Percentiles rank a stretch among this genome's conserved stretches.
Evolutionary conservation across 2,888 invertebrate genomes (phyloP).

Genomic region (Anthophora plumipes): DNA sequence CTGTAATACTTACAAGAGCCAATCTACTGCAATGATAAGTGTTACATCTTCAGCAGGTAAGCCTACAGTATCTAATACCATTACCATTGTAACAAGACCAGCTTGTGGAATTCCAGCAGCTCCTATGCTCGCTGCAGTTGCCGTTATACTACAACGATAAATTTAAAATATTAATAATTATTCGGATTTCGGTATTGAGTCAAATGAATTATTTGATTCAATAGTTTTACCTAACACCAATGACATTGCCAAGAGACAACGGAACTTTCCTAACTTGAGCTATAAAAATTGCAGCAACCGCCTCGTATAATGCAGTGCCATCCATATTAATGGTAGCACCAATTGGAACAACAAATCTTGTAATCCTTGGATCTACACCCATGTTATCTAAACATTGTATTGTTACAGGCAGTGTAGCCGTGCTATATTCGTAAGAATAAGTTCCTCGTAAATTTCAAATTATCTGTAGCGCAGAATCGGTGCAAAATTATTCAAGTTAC

Average conservation of each 20-base stretch:
- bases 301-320: slow-evolving; percentile 98
- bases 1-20: slow-evolving; percentile 91
- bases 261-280: slow-evolving; percentile 94
- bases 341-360: slow-evolving; percentile 97
- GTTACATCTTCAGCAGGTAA: slow-evolving; percentile 95
- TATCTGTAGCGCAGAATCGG: background rate
- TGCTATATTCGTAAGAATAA: slow-evolving; percentile 85
- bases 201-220: background rate
- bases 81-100: slow-evolving; percentile 97
- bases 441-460: background rate
- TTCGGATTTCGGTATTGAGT: background rate
- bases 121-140: slow-evolving; percentile 98
- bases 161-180: background rate
- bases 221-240: slow-evolving; percentile 94
- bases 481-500: slow-evolving; percentile 78
- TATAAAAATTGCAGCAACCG: slow-evolving; percentile 98
- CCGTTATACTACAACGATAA: slow-evolving; percentile 90
- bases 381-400: slow-evolving; percentile 96
- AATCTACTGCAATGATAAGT: slow-evolving; percentile 95
- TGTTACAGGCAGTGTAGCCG: slow-evolving; percentile 97
- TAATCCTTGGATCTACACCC: slow-evolving; percentile 95
- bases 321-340: slow-evolving; percentile 99
- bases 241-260: slow-evolving; percentile 94
- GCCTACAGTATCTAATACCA: slow-evolving; percentile 96
- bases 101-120: slow-evolving; percentile 99